Percentiles rank a stretch among this genome's conserved stretches.
These are phyloP conservation scores for Opisthograptis luteolata DNA, from an alignment of 2,888 invertebrate species.

Conservation along the genomic window DNA sequence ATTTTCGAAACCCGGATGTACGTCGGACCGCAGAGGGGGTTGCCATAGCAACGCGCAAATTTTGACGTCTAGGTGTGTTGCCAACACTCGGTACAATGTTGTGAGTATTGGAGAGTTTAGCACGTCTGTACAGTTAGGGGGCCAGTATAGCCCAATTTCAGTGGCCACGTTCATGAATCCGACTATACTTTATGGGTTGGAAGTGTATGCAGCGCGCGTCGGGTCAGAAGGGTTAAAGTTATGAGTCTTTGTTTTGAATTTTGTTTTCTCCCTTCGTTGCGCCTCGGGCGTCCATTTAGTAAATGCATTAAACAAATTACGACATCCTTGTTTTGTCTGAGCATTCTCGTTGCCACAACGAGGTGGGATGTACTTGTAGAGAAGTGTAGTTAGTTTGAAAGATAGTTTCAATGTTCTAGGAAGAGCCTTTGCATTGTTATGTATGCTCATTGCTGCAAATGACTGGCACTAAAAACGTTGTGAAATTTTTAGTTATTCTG, in stretches of 20 bases:
- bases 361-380: conserved; percentile 15
- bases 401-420: background rate
- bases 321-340: conserved; percentile 59
- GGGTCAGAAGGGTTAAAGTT: conserved; percentile 69
- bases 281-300: conserved; percentile 58
- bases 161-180: conserved; percentile 45
- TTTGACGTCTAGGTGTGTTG: conserved; percentile 69
- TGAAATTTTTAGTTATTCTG: too few species aligned
- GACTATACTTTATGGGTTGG: conserved; percentile 51
- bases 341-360: conserved; percentile 29
- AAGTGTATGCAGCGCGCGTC: conserved; percentile 56
- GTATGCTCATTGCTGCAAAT: too few species aligned
- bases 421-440: background rate
- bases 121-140: conserved; percentile 32
- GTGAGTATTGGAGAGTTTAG: conserved; percentile 39
- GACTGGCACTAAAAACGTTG: too few species aligned
- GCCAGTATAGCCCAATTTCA: conserved; percentile 36
- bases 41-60: conserved; percentile 72
- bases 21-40: conserved; percentile 71
- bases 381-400: background rate
- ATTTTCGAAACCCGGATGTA: conserved; percentile 72
- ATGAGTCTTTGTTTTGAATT: conserved; percentile 70
- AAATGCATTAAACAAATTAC: conserved; percentile 48
- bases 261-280: conserved; percentile 62
- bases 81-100: conserved; percentile 52